Percentiles rank a stretch among this genome's conserved stretches.
phyloP scores from a whole-genome alignment of 2,113 vertebrate genomes.

The Xiphorhynchus elegans region DNA sequence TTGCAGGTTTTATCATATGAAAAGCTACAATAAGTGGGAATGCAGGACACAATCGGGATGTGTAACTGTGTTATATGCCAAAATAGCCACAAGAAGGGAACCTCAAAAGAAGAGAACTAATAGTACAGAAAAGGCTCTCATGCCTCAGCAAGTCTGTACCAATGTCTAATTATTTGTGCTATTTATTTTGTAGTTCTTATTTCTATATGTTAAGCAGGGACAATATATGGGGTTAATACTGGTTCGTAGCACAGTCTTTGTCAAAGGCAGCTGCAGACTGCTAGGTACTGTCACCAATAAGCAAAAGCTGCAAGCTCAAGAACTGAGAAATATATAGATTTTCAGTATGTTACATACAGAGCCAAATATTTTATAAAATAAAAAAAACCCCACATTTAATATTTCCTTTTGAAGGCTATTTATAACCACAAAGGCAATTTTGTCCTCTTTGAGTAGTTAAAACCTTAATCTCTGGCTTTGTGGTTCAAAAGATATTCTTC shows the following conservation, averaged over 20 bases:
- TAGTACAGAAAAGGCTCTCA: background rate
- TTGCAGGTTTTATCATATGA: background rate
- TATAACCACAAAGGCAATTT: constrained; percentile 16
- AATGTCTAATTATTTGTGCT: background rate
- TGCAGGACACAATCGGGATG: background rate
- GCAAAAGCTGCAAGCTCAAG: background rate
- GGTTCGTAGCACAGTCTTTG: background rate
- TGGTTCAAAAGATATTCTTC: background rate
- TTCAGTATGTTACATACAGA: background rate
- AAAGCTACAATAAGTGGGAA: background rate
- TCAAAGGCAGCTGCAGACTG: background rate
- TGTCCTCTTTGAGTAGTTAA: constrained; percentile 6
- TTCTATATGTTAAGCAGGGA: background rate
- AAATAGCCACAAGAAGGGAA: background rate
- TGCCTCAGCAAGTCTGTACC: background rate
- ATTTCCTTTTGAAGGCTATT: constrained; percentile 13
- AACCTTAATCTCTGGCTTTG: constrained; percentile 15
- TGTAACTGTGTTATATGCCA: background rate
- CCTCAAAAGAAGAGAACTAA: background rate
- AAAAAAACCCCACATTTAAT: background rate
- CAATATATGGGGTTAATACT: background rate
- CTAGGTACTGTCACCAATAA: background rate
- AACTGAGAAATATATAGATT: background rate
- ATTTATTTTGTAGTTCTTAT: background rate
- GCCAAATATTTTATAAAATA: background rate